phyloP scores from a whole-genome alignment of 2,113 vertebrate genomes.

The Notiomystis cincta region DNA sequence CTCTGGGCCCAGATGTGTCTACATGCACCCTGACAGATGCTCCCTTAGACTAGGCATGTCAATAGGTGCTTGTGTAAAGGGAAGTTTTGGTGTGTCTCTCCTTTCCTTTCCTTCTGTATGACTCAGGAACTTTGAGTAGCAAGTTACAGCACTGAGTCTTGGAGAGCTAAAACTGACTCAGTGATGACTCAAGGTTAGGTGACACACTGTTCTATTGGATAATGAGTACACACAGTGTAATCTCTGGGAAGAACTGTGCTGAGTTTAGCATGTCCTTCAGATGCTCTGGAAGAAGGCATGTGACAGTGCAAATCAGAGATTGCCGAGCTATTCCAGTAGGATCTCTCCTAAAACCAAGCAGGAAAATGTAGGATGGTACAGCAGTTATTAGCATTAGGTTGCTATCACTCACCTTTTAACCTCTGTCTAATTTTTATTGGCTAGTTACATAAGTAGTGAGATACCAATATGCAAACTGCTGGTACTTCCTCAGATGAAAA shows the following conservation, averaged over 20 bases:
- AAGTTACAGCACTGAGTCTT: background rate
- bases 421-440: background rate
- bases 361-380: background rate
- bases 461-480: background rate
- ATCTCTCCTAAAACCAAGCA: background rate
- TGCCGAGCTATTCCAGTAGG: background rate
- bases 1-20: background rate
- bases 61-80: background rate
- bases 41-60: background rate
- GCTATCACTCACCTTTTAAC: background rate
- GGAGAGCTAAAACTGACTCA: slow-evolving; percentile 30
- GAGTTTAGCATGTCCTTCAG: slow-evolving; percentile 50
- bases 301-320: background rate
- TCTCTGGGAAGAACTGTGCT: slow-evolving; percentile 28
- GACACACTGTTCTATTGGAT: slow-evolving; percentile 4
- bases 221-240: background rate
- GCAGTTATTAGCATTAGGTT: background rate
- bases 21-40: background rate
- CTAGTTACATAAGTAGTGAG: background rate
- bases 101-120: background rate
- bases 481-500: background rate
- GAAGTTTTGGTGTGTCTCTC: background rate
- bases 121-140: background rate
- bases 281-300: background rate
- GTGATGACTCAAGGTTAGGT: slow-evolving; percentile 39